A percentile compares a stretch with the other conserved stretches of the same genome.
phyloP scores from a whole-genome alignment of 1,140 invertebrate species.

The Drosophila rufa region DNA sequence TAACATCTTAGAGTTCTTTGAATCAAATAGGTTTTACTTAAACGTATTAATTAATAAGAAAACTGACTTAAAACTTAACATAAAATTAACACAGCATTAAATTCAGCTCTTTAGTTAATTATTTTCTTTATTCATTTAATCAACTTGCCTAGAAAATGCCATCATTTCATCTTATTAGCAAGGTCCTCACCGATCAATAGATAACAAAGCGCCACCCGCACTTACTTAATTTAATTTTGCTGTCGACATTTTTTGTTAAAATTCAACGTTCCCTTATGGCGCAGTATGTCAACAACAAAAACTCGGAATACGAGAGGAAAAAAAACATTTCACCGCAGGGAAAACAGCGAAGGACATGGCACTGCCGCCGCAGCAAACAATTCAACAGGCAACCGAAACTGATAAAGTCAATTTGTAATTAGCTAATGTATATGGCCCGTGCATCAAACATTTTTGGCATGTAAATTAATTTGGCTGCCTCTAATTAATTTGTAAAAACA shows the following conservation, averaged over 20 bases:
- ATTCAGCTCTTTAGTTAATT: no score
- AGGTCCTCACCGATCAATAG: neutral
- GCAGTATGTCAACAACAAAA: conserved; percentile 8
- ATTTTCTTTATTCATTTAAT: neutral
- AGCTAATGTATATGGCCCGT: conserved; percentile 36
- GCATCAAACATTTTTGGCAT: conserved; percentile 33
- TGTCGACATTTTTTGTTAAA: conserved; percentile 8
- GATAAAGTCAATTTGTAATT: conserved; percentile 45
- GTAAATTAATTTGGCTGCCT: conserved; percentile 34
- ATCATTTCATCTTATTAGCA: neutral
- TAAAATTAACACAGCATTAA: neutral
- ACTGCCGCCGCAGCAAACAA: conserved; percentile 12
- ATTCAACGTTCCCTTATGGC: conserved; percentile 4
- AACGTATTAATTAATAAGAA: neutral
- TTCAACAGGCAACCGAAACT: conserved; percentile 23
- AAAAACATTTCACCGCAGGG: conserved; percentile 12
- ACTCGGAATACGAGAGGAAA: neutral
- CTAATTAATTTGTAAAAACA: conserved; percentile 46
- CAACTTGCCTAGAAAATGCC: no score
- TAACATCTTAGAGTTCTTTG: neutral
- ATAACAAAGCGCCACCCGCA: neutral
- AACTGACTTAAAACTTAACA: no score
- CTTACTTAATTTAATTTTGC: conserved; percentile 14
- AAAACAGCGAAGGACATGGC: conserved; percentile 10
- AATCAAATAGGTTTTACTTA: neutral